These are phyloP conservation scores for Hypselothyrea guttata DNA, from an alignment of 2,888 invertebrate species.

Conservation along the genomic window DNA sequence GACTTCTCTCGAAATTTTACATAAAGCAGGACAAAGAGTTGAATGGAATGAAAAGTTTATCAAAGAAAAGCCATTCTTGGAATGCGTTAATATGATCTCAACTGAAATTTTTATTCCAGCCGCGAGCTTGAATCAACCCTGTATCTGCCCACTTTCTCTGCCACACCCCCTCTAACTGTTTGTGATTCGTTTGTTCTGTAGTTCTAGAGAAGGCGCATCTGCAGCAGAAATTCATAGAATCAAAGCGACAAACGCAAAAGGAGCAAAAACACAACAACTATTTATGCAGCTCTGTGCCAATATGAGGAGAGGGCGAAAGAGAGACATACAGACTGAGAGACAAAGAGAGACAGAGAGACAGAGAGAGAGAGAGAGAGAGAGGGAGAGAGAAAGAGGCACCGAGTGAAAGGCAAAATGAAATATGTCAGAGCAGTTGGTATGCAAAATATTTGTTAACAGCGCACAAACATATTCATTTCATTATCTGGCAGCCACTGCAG, in stretches of 20 bases:
- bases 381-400: neutral
- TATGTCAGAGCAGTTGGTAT: slow-evolving; percentile 11
- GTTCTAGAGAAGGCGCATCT: slow-evolving; percentile 13
- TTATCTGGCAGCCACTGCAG: slow-evolving; percentile 10
- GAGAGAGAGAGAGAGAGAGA: neutral
- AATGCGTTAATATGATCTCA: too few relatives aligned
- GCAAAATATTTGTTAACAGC: slow-evolving; percentile 35
- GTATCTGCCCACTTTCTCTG: neutral
- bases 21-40: too few relatives aligned
- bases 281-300: slow-evolving; percentile 22
- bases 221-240: slow-evolving; percentile 8
- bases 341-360: neutral
- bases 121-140: neutral
- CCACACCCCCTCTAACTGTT: neutral
- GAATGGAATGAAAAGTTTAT: too few relatives aligned
- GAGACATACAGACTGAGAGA: too few relatives aligned
- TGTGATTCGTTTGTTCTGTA: too few relatives aligned
- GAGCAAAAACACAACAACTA: neutral
- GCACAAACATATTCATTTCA: slow-evolving; percentile 28
- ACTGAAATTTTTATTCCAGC: neutral
- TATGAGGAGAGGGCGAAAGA: too few relatives aligned
- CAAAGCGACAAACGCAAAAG: slow-evolving; percentile 4
- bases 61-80: too few relatives aligned
- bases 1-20: too few relatives aligned
- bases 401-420: neutral